Base-by-base conservation (phyloP, 2,113 vertebrate genomes). In the Pollachius pollachius region DNA sequence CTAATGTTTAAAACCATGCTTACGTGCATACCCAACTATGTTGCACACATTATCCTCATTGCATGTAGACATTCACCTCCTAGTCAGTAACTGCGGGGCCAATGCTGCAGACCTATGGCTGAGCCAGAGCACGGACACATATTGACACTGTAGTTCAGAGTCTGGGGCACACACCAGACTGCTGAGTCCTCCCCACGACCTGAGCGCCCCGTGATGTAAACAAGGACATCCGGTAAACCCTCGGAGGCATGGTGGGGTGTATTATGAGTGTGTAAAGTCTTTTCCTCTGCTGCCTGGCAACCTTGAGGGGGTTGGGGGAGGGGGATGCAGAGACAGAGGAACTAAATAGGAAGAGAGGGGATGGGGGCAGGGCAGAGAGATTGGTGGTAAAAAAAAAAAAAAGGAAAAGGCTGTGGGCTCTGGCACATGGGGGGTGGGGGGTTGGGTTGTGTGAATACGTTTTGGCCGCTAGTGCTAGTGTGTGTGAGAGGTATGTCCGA, bases 171-270 rank as follows among this genome's bases (percentile, higher is more conserved):
- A 48, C 41, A 13, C 41, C 12, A 9, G 41, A 2, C 41, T 48
- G 41, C 41, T 9, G 41, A 48, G 64, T 71, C 79, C 73, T 81
- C 71, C 68, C 78, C 77, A 76, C 65, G 81, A 87, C 85, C 75
- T 76, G 81, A 78, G 80, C 84, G 75, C 89, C 80, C 82, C 81
- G 85, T 81, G 87, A 88, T 84, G 86, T 85, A 85, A 89, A 89
- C 89, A 92, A 90, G 88, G 88, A 89, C 88, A 89, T 92, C 89
- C 88, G 86, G 85, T 84, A 90, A 85, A 83, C 79, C 85, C 89
- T 89, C 81, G 78, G 81, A 87, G 88, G 80, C 85, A 87, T 81
- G 71, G 85, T 79, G 80, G 83, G 85, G 82, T 82, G 84, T 82
- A 13, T 57, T 82, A 13, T 57, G 54, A 17, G 54, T 57, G 54